A percentile compares a stretch with the other conserved stretches of the same genome.
Evolutionary conservation across 2,797 vertebrate species (phyloP).

Genomic region (Megalops cyprinoides): DNA sequence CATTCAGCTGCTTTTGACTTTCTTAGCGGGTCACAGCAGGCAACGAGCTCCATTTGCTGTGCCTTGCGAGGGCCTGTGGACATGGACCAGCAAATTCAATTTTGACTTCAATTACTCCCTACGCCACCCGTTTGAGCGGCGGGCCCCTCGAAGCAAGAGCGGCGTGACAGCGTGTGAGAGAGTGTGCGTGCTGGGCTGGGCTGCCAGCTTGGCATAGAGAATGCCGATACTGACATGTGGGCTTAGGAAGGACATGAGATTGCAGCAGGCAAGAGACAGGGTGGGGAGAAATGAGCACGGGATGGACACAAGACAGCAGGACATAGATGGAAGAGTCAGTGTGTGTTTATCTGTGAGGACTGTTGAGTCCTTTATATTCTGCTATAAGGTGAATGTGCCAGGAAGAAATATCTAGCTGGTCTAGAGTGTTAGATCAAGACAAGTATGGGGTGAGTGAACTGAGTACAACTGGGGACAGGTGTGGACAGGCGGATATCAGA

Average conservation of each 20-base stretch:
- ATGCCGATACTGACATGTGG: conserved; percentile 7
- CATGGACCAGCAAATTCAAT: background rate
- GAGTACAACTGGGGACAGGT: background rate
- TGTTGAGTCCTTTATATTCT: too few species aligned
- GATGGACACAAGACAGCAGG: background rate
- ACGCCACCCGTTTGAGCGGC: background rate
- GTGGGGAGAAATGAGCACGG: background rate
- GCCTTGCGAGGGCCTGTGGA: background rate
- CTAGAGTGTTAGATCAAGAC: background rate
- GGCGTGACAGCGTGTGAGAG: background rate
- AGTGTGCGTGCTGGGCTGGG: background rate
- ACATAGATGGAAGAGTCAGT: background rate
- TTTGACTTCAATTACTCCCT: conserved; percentile 8
- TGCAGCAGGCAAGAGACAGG: background rate
- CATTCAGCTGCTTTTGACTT: background rate
- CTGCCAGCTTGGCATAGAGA: background rate
- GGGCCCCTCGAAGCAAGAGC: background rate
- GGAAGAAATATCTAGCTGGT: background rate
- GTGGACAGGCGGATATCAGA: too few species aligned
- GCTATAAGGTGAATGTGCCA: too few species aligned
- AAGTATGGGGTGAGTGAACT: background rate
- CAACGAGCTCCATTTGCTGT: background rate
- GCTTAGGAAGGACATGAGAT: conserved; percentile 18
- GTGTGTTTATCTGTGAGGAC: background rate
- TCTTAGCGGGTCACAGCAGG: conserved; percentile 10